Base-by-base conservation (phyloP, 2,113 vertebrate species). In the Nestor notabilis region DNA sequence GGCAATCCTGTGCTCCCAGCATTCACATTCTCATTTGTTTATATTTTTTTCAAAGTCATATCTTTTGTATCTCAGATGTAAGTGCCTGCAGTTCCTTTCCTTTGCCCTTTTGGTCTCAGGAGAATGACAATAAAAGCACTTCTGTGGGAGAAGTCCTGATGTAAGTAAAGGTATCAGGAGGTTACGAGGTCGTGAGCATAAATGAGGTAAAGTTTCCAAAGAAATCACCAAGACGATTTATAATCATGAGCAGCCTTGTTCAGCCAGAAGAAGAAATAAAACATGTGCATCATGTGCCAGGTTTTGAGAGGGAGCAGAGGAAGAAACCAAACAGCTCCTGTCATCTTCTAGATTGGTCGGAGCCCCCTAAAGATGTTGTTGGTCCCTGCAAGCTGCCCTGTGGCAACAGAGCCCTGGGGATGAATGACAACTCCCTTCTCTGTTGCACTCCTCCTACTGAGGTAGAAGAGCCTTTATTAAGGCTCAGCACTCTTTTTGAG, bases 181-280 rank as follows among this genome's bases (percentile, higher is more conserved):
- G 97, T 95, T 91, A 93, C 0, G 10, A 97, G 96, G 91, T 97
- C 96, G 65, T 68, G 87, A 97, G 74, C 93, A 90, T 72, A 97
- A 97, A 97, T 95, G 96, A 97, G 89, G 78, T 95, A 97, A 97
- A 97, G 83, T 97, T 98, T 97, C 95, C 96, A 97, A 97, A 97
- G 97, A 97, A 97, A 98, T 97, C 91, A 97, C 90, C 90, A 96
- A 82, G 87, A 88, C 33, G 29, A 96, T 97, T 98, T 97, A 97
- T 95, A 96, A 93, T 97, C 86, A 71, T 71, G 86, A 96, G 91
- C 94, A 97, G 94, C 80, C 80, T 87, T 43, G 78, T 95, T 97
- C 83, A 78, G 93, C 78, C 97, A 97, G 91, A 96, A 98, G 93
- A 91, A 97, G 96, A 95, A 96, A 97, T 97, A 65, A 96, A 95